Conservation (phyloP, 53 echinoderm and acorn worm genomes). For the Temnopleurus reevesii region DNA sequence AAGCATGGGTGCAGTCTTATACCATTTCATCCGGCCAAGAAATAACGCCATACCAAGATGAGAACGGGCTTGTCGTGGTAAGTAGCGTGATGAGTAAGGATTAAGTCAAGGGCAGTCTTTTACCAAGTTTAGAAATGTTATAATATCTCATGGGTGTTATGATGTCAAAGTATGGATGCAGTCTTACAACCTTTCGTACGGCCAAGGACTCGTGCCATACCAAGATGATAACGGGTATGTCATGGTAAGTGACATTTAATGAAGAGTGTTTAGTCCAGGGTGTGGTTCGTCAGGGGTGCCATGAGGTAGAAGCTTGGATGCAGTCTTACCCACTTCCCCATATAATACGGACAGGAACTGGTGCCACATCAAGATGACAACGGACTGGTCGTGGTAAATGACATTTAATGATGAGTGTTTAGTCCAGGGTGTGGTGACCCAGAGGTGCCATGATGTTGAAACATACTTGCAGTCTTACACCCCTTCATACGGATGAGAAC, state of each 20-base stretch:
- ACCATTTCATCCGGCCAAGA: slow-evolving; percentile 54
- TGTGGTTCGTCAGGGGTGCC: slow-evolving; percentile 71
- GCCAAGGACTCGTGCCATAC: background rate
- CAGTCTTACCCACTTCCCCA: slow-evolving; percentile 58
- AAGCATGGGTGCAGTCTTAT: slow-evolving; percentile 72
- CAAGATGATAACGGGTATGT: slow-evolving; percentile 34
- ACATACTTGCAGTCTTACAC: slow-evolving; percentile 67
- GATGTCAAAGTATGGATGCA: slow-evolving; percentile 69
- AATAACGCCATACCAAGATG: slow-evolving; percentile 3
- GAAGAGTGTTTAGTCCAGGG: slow-evolving; percentile 60
- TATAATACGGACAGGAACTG: slow-evolving; percentile 6
- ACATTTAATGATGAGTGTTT: slow-evolving; percentile 39
- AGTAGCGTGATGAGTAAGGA: slow-evolving; percentile 57
- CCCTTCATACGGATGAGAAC: slow-evolving; percentile 28
- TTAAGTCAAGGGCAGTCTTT: slow-evolving; percentile 30
- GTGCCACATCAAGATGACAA: slow-evolving; percentile 23
- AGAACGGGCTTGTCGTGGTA: slow-evolving; percentile 52
- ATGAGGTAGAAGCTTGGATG: slow-evolving; percentile 62
- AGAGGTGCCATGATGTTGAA: slow-evolving; percentile 28
- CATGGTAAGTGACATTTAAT: slow-evolving; percentile 34
- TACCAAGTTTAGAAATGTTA: too few species aligned
- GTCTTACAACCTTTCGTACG: slow-evolving; percentile 61
- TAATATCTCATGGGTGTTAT: slow-evolving; percentile 14
- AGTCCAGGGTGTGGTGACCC: too few species aligned
- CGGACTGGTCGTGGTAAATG: too few species aligned